Evolutionary conservation across 2,113 vertebrate species (phyloP), one percentile per base, ranked within the genome.

Genomic region (Hepsetus odoe): DNA sequence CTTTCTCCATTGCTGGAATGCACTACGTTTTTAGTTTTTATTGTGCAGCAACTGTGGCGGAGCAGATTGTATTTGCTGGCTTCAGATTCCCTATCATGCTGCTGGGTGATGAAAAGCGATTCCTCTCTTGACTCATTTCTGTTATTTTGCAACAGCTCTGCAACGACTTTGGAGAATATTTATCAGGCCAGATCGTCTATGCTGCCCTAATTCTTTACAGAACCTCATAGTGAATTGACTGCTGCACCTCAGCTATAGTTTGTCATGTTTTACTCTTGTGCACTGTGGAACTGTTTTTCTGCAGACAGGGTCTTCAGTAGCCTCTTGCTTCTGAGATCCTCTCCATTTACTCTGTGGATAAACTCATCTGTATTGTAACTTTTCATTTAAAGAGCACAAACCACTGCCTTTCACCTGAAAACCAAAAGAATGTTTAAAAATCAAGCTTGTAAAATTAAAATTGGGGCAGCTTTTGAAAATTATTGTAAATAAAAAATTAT

Each of bases 61-160:
- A 42, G 46, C 28, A 64, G 12, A 30, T 53, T 71, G 59, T 67
- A 56, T 49, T 79, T 30, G 53, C 49, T 64, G 58, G 33, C 56
- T 66, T 72, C 38, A 35, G 49, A 76, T 66, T 72, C 40, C 28
- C n/a, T 5, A 24, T 42, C 49, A 1, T 65, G n/a, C 38, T 53
- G 35, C 49, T 30, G 26, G 40, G 70, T 28, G 55, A 55, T 79
- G 56, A 74, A 82, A 69, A 62, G 12, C 14, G 28, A 38, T 69
- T 78, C 58, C 75, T 61, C 14, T 62, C 68, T 56, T 73, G 24
- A 68, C 22, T 73, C 69, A 65, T 73, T 59, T 24, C 18, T 67
- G 42, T 53, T 59, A 59, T 79, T 79, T 72, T 53, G 22, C 56
- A 40, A 64, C 40, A n/a, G 42, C n/a, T 72, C n/a, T 30, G 74